Evolutionary conservation across 2,113 vertebrate species (phyloP), one percentile per base, ranked within the genome.

Genomic region (Vulpes vulpes): DNA sequence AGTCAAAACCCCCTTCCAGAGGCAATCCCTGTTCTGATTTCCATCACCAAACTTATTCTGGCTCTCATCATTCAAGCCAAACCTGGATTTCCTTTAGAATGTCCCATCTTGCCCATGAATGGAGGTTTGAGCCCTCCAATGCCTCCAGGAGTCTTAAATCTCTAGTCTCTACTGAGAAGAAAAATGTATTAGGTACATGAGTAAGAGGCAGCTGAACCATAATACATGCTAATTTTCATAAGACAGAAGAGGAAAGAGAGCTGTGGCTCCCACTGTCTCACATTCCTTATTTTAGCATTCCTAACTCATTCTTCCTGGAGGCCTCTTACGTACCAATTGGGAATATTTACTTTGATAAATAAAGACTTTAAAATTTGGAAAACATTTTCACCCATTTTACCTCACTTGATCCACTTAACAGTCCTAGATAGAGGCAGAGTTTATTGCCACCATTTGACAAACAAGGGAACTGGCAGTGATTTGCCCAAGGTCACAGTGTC

Each of bases 301-400:
- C 89, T 95, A 51, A 73, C 22, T 87, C 71, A 38, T 82, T 96
- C 96, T 92, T 89, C 35, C 30, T 74, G 38, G 51, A 7, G 15
- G 32, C 20, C 8, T 92, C 53, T 95, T 83, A 78, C 27, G 11
- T 88, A 16, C 16, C 65, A 92, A 11, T 11, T 96, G 27, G 38
- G 23, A 82, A 60, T 60, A 55, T 16, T 60, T 79, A 83, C 35
- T 84, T 55, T 19, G 17, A 60, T 51, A 86, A 97, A 60, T 51
- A 86, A 97, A 93, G 25, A 90, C 60, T 97, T 92, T 74, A 85
- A 93, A 89, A 43, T 91, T 92, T 65, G 69, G 38, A 74, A 62
- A 92, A 2, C 38, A 57, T 57, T 91, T 79, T 93, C 20, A 51
- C 19, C 6, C 16, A 53, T 19, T n/a, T 92, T 86, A 53, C 43